Evolutionary conservation across 2,888 invertebrate genomes (phyloP).

Genomic region (Pogonocherus hispidulus): DNA sequence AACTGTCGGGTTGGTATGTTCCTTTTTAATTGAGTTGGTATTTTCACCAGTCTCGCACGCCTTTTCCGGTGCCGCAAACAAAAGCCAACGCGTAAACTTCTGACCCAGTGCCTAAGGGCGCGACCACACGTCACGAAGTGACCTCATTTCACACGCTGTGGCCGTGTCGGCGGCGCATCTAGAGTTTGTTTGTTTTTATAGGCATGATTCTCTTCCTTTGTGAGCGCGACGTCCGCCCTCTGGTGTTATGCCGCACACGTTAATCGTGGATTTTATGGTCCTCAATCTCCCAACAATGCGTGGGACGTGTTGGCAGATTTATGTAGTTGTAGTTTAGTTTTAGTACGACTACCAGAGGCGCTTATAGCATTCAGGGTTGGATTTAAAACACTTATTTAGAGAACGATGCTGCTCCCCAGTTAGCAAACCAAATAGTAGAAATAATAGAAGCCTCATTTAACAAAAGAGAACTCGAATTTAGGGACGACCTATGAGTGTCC

Average conservation of each 20-base stretch:
- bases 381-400: too few relatives aligned
- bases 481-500: too few relatives aligned
- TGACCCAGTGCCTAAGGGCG: constrained; percentile 34
- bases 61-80: neutral
- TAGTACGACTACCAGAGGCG: neutral
- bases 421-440: too few relatives aligned
- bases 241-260: neutral
- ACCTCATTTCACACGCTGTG: constrained; percentile 25
- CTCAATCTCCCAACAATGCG: neutral
- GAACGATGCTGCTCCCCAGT: too few relatives aligned
- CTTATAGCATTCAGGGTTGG: too few relatives aligned
- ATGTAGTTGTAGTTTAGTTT: neutral
- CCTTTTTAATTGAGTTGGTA: too few relatives aligned
- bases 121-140: constrained; percentile 20
- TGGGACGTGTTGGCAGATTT: neutral
- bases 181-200: neutral
- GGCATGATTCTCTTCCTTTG: neutral
- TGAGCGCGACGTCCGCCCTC: neutral
- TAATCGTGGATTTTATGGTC: neutral
- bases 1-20: too few relatives aligned
- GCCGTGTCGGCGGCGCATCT: constrained; percentile 3
- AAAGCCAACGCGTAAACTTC: constrained; percentile 27
- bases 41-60: too few relatives aligned
- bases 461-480: too few relatives aligned
- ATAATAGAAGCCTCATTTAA: too few relatives aligned